Evolutionary conservation across 2,113 vertebrate genomes (phyloP).

Genomic region (Sardina pilchardus): DNA sequence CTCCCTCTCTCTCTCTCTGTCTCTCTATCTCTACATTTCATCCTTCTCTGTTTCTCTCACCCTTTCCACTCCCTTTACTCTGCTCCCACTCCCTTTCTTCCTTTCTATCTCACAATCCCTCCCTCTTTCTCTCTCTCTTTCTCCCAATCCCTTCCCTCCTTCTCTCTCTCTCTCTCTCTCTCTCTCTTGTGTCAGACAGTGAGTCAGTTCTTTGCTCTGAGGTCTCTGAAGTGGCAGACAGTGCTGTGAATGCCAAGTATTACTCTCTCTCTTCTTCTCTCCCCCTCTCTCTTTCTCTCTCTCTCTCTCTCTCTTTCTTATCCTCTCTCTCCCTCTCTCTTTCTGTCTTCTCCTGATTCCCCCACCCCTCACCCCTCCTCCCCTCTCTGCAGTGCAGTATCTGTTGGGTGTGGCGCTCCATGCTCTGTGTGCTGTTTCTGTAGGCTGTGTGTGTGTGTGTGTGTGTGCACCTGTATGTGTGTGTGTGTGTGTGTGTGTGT

Average conservation of each 20-base stretch:
- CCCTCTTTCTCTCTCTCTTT: neutral
- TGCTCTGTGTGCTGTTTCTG: neutral
- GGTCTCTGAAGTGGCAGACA: neutral
- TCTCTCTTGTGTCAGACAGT: conserved; percentile 1
- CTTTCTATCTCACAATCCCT: neutral
- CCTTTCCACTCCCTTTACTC: neutral
- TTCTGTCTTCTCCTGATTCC: neutral
- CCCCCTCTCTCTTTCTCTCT: neutral
- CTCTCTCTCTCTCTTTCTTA: neutral
- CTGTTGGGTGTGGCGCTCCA: neutral
- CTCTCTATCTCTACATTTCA: too few species aligned
- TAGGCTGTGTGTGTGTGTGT: neutral
- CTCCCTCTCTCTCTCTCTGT: neutral
- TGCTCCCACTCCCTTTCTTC: neutral
- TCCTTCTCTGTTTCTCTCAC: neutral
- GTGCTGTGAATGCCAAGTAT: conserved; percentile 3
- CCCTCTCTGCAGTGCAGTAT: conserved; percentile 2
- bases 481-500: neutral
- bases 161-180: neutral
- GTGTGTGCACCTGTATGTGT: neutral
- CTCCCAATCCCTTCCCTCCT: neutral
- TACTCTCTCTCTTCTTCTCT: neutral
- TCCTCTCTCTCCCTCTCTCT: neutral
- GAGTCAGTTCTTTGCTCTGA: conserved; percentile 6
- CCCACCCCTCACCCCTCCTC: neutral